These are phyloP conservation scores for Cheilosia urbana DNA, from an alignment of 2,888 invertebrate species.

Conservation along the genomic window DNA sequence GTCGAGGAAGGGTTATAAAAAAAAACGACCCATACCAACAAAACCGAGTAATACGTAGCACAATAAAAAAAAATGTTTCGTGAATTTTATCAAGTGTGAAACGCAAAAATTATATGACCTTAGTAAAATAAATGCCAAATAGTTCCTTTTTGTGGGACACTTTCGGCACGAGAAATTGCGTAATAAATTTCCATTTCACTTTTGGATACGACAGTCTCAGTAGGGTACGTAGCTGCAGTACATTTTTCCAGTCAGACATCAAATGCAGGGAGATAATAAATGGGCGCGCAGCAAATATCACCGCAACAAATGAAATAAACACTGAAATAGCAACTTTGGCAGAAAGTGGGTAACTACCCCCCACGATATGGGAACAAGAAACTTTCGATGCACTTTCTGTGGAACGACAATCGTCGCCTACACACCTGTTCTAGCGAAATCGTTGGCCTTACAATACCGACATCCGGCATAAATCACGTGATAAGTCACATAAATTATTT, in stretches of 20 bases:
- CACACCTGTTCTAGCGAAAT: background rate
- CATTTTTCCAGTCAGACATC: background rate
- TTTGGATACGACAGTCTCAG: background rate
- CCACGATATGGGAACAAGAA: slow-evolving; percentile 27
- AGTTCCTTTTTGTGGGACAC: slow-evolving; percentile 7
- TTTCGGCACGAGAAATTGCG: slow-evolving; percentile 41
- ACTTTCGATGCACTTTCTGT: slow-evolving; percentile 51
- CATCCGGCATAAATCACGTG: slow-evolving; percentile 66
- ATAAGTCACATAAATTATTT: slow-evolving; percentile 73
- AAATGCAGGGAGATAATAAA: slow-evolving; percentile 37
- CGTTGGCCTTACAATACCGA: slow-evolving; percentile 15
- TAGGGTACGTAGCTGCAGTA: slow-evolving; percentile 3
- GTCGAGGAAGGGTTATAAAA: slow-evolving; percentile 11
- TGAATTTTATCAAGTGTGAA: slow-evolving; percentile 57
- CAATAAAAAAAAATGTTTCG: slow-evolving; percentile 25
- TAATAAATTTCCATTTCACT: slow-evolving; percentile 42
- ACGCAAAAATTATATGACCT: slow-evolving; percentile 59
- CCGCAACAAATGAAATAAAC: slow-evolving; percentile 24
- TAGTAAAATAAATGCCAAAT: slow-evolving; percentile 47
- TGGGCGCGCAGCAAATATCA: slow-evolving; percentile 40
- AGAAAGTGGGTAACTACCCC: slow-evolving; percentile 36
- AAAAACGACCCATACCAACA: slow-evolving; percentile 27
- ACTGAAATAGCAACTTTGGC: slow-evolving; percentile 42
- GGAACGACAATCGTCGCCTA: background rate
- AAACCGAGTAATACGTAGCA: slow-evolving; percentile 6